Evolutionary conservation across 2,888 invertebrate species (phyloP).

Genomic region (Troilus luridus): DNA sequence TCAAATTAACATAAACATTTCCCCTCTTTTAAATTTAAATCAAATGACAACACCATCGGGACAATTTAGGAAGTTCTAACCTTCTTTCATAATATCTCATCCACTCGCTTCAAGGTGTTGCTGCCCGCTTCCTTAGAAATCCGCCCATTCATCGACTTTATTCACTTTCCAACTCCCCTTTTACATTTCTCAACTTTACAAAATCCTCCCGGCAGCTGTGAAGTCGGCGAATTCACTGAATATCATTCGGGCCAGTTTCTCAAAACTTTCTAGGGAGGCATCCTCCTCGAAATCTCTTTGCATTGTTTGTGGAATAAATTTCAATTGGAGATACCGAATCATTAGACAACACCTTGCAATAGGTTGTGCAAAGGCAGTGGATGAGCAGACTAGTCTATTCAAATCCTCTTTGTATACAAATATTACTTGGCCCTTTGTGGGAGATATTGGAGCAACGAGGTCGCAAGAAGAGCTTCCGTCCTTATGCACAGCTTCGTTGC

Average conservation of each 20-base stretch:
- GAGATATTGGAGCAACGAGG: not conserved
- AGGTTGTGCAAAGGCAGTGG: not conserved
- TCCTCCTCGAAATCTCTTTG: not conserved
- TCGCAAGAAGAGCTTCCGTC: not conserved
- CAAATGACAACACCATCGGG: not conserved
- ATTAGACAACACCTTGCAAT: not conserved
- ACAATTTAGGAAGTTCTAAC: not conserved
- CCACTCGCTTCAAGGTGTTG: not conserved
- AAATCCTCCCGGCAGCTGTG: not conserved
- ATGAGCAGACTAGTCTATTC: not conserved
- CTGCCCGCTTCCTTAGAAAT: not conserved
- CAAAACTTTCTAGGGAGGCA: not conserved
- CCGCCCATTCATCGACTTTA: not conserved
- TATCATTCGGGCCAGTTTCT: not conserved
- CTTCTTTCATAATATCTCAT: not conserved
- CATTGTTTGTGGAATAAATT: not conserved
- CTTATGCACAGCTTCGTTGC: not conserved
- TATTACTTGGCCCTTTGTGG: not conserved
- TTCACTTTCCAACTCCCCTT: not conserved
- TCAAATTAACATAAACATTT: not conserved
- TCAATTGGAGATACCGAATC: not conserved
- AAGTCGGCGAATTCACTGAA: not conserved
- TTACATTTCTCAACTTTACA: conserved; percentile 6
- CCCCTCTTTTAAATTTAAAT: not conserved
- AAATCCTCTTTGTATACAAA: not conserved